Evolutionary conservation across 2,113 vertebrate genomes (phyloP).

Genomic region (Strigops habroptila): DNA sequence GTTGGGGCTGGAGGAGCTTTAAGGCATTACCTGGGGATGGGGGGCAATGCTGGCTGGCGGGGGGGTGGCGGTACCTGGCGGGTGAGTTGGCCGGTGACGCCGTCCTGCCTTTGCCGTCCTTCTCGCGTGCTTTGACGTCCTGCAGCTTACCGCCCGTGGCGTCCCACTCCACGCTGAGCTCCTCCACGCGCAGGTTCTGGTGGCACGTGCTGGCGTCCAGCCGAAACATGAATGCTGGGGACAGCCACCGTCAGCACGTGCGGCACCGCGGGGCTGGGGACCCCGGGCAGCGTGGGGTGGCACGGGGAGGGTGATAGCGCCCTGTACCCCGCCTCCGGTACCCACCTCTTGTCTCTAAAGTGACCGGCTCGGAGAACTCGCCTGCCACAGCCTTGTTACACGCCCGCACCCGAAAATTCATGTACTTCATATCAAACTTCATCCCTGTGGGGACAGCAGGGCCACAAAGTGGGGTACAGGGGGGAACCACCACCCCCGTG

Average conservation of each 20-base stretch:
- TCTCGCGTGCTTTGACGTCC: conserved; percentile 84
- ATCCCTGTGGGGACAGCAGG: conserved; percentile 54
- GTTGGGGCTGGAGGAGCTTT: too few relatives aligned
- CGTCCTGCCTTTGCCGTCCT: conserved; percentile 87
- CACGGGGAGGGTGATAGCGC: rapidly evolving
- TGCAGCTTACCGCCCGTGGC: conserved; percentile 91
- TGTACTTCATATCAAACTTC: conserved; percentile 91
- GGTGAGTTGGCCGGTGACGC: conserved; percentile 91
- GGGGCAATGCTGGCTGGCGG: rapidly evolving
- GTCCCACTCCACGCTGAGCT: conserved; percentile 92
- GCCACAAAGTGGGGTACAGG: rapidly evolving
- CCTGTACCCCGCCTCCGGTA: rapidly evolving
- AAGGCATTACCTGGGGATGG: rapidly evolving
- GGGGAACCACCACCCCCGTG: rapidly evolving
- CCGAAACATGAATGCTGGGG: conserved; percentile 85
- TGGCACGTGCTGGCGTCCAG: conserved; percentile 87
- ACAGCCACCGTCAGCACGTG: background rate
- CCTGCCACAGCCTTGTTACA: conserved; percentile 95
- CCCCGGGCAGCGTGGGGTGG: background rate
- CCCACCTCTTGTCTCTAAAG: conserved; percentile 89
- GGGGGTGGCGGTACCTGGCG: conserved; percentile 76
- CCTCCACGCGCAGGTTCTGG: conserved; percentile 95
- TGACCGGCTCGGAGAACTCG: conserved; percentile 91
- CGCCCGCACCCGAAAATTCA: conserved; percentile 91
- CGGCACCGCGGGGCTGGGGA: rapidly evolving